Percentiles rank a stretch among this genome's conserved stretches.
Conservation (phyloP, 2,797 vertebrate genomes). For the Prionace glauca region DNA sequence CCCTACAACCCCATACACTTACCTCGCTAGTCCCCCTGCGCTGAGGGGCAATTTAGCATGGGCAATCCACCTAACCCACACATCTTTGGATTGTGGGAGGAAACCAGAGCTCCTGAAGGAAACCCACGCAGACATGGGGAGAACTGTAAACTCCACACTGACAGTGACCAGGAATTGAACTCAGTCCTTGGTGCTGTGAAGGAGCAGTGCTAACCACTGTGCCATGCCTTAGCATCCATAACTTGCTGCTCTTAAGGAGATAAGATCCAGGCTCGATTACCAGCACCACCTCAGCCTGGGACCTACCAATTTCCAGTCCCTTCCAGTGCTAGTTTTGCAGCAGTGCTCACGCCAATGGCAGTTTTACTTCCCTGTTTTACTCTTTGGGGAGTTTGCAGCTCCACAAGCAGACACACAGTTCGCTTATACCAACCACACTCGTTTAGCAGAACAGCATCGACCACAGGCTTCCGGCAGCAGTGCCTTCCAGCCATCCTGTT, state of each 20-base stretch:
- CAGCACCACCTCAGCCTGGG: neutral
- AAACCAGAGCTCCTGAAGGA: too few species aligned
- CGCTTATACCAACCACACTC: neutral
- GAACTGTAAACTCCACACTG: too few species aligned
- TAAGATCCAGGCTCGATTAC: neutral
- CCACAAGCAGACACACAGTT: neutral
- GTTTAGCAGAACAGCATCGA: neutral
- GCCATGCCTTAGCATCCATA: neutral
- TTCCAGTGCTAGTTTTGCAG: neutral
- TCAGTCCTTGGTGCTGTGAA: too few species aligned
- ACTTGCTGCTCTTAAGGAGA: neutral
- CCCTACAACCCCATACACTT: too few species aligned
- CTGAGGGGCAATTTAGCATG: too few species aligned
- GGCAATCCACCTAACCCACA: too few species aligned
- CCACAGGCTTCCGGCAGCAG: neutral
- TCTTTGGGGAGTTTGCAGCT: neutral
- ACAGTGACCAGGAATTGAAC: too few species aligned
- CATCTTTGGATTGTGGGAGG: too few species aligned
- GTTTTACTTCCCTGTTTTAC: neutral
- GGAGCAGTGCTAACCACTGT: too few species aligned
- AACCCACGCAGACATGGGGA: too few species aligned
- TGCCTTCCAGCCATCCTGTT: neutral
- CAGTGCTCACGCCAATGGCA: neutral
- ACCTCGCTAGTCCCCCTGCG: too few species aligned
- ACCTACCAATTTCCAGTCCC: neutral